These are phyloP conservation scores for Sterrhoptilus dennistouni DNA, from an alignment of 2,113 vertebrate genomes.

Conservation along the genomic window DNA sequence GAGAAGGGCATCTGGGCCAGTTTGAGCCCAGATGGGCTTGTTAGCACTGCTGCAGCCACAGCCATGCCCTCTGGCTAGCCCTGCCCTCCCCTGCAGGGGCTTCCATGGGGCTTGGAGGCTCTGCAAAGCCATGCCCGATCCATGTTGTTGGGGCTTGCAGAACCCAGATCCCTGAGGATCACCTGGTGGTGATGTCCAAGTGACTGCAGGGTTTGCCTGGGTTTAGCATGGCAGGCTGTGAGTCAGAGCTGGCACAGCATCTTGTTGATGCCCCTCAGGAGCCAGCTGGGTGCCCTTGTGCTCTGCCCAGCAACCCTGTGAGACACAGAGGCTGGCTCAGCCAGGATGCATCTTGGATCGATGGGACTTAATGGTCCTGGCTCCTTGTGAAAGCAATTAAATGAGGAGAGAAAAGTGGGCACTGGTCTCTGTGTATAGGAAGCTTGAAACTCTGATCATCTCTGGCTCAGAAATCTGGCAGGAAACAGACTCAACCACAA, in stretches of 20 bases:
- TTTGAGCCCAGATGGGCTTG: background rate
- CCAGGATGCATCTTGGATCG: accelerated
- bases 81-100: accelerated
- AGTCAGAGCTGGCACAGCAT: background rate
- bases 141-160: background rate
- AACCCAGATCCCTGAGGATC: background rate
- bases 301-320: background rate
- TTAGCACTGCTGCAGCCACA: background rate
- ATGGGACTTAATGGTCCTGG: background rate
- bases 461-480: background rate
- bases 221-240: background rate
- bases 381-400: background rate
- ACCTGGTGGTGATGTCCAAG: background rate
- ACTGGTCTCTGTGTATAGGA: background rate
- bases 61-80: background rate
- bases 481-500: background rate
- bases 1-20: background rate
- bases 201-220: background rate
- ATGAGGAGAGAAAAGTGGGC: background rate
- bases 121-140: background rate
- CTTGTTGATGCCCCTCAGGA: background rate
- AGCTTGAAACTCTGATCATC: background rate
- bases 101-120: background rate
- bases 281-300: background rate
- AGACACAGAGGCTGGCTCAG: background rate